These are phyloP conservation scores for Drosophila virilis DNA, from an alignment of 1,140 invertebrate genomes.

Conservation along the genomic window DNA sequence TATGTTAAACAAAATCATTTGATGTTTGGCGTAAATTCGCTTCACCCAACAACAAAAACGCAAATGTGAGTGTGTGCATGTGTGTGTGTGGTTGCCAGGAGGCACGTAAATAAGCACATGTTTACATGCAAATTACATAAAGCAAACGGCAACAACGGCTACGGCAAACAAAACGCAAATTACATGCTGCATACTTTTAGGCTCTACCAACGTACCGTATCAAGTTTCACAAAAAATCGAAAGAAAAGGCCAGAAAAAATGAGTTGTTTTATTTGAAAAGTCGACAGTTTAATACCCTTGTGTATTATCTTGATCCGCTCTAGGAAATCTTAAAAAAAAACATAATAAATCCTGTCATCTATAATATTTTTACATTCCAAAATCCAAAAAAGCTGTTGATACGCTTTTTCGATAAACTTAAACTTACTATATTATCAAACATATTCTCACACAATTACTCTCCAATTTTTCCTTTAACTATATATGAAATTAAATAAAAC, in stretches of 20 bases:
- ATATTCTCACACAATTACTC: no score
- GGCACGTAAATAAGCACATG: conserved; percentile 71
- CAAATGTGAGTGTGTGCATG: conserved; percentile 17
- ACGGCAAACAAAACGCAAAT: conserved; percentile 78
- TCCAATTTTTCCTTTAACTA: no score
- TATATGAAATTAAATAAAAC: no score
- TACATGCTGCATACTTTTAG: conserved; percentile 79
- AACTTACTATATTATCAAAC: no score
- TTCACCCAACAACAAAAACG: conserved; percentile 1
- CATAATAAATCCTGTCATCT: no score
- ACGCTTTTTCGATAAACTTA: no score
- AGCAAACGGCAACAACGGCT: conserved; percentile 58
- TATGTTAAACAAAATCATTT: conserved; percentile 83
- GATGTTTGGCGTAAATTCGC: conserved; percentile 72
- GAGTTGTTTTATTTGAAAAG: neutral
- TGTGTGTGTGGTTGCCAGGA: conserved; percentile 48
- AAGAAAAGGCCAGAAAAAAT: neutral
- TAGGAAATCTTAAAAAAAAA: no score
- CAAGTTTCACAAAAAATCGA: conserved; percentile 58
- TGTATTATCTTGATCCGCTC: no score
- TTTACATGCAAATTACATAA: conserved; percentile 83
- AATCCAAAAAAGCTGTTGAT: no score
- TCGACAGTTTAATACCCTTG: neutral
- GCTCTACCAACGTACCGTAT: conserved; percentile 52
- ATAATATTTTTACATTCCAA: no score